phyloP scores from a whole-genome alignment of 2,797 vertebrate species.

The Perodicticus potto region DNA sequence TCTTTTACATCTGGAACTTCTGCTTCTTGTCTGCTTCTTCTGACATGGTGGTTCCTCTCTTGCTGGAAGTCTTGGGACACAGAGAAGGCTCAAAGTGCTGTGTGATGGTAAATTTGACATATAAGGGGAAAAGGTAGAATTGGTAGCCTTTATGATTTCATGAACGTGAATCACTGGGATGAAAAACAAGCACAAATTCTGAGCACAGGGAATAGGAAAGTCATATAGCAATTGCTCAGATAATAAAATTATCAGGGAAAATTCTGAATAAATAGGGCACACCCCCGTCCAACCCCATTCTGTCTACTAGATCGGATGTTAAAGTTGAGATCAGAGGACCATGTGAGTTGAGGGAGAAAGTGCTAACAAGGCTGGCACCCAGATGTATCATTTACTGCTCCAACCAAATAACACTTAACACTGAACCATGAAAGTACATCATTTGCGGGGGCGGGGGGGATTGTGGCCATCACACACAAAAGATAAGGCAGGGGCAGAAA shows the following conservation, averaged over 20 bases:
- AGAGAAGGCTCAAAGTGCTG: background rate
- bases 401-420: background rate
- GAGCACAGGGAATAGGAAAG: background rate
- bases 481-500: background rate
- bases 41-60: background rate
- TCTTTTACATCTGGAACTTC: background rate
- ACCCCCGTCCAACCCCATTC: background rate
- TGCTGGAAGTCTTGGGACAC: background rate
- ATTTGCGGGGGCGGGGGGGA: background rate
- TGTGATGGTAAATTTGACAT: background rate
- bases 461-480: background rate
- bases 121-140: background rate
- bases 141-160: constrained; percentile 40
- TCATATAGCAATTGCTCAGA: background rate
- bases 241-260: background rate
- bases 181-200: background rate
- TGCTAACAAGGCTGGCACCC: background rate
- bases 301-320: background rate
- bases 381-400: background rate
- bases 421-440: background rate
- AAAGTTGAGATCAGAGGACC: background rate
- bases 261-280: background rate
- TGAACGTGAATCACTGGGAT: background rate
- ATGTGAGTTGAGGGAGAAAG: background rate
- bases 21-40: background rate